A percentile compares a stretch with the other conserved stretches of the same genome.
phyloP scores from a whole-genome alignment of 53 echinoderm and acorn worm species.

The Holothuria scabra region DNA sequence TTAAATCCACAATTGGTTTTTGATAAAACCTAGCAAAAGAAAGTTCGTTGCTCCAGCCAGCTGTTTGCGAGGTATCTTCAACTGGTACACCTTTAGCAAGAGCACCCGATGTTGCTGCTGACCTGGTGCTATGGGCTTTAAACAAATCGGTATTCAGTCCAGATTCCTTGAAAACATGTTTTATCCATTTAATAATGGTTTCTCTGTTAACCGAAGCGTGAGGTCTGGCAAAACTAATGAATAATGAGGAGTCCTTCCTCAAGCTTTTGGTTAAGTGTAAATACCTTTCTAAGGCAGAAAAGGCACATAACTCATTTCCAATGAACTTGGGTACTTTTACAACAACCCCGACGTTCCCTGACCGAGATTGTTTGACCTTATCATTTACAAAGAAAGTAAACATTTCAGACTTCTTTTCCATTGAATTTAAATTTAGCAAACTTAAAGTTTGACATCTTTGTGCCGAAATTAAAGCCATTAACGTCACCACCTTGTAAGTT shows the following conservation, averaged over 20 bases:
- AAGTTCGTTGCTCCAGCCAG: constrained; percentile 14
- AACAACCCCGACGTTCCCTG: too few species aligned
- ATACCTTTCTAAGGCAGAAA: constrained; percentile 6
- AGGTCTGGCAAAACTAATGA: constrained; percentile 1
- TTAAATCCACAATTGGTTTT: background rate
- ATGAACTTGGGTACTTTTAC: background rate
- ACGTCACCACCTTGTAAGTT: too few species aligned
- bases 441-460: too few species aligned
- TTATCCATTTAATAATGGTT: background rate
- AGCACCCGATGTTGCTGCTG: constrained; percentile 8
- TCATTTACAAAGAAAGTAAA: constrained; percentile 18
- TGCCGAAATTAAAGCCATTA: too few species aligned
- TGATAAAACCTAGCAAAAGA: background rate
- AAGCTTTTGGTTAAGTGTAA: background rate
- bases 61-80: constrained; percentile 6
- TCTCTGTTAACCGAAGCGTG: background rate
- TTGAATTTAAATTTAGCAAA: too few species aligned
- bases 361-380: constrained; percentile 8
- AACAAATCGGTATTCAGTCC: too few species aligned
- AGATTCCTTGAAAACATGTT: constrained; percentile 14
- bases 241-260: background rate
- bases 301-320: background rate
- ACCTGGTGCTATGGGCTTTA: background rate
- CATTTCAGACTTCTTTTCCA: too few species aligned
- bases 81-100: too few species aligned